Evolutionary conservation across 2,797 vertebrate genomes (phyloP).

Genomic region (Enteromius argenteus): DNA sequence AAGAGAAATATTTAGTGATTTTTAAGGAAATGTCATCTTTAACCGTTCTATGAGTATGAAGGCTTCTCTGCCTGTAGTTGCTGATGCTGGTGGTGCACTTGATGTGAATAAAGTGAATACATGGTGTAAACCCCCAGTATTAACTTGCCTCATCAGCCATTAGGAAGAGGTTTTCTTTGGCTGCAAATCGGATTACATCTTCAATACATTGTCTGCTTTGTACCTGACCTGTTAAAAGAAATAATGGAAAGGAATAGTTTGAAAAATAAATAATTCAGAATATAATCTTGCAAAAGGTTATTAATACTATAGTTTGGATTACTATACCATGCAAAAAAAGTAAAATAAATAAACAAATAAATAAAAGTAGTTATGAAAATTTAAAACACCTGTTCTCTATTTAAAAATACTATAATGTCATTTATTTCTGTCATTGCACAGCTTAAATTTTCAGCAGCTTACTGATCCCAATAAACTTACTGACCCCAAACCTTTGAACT

Average conservation of each 20-base stretch:
- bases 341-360: too few species aligned
- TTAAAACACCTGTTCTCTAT: neutral
- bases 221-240: slow-evolving; percentile 84
- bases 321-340: neutral
- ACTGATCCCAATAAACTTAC: too few species aligned
- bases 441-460: too few species aligned
- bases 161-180: slow-evolving; percentile 88
- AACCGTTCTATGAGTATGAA: neutral
- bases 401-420: neutral
- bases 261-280: neutral
- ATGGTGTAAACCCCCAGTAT: neutral
- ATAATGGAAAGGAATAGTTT: neutral
- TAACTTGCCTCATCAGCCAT: slow-evolving; percentile 89
- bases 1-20: neutral
- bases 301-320: neutral
- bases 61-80: neutral
- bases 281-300: neutral
- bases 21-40: neutral
- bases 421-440: neutral
- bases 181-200: slow-evolving; percentile 90
- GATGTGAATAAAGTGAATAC: neutral
- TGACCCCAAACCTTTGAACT: too few species aligned
- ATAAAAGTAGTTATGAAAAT: too few species aligned
- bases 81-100: neutral
- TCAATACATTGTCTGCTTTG: slow-evolving; percentile 91